Percentiles rank a stretch among this genome's conserved stretches.
These are phyloP conservation scores for Cyprinella venusta DNA, from an alignment of 2,797 vertebrate species.

Conservation along the genomic window DNA sequence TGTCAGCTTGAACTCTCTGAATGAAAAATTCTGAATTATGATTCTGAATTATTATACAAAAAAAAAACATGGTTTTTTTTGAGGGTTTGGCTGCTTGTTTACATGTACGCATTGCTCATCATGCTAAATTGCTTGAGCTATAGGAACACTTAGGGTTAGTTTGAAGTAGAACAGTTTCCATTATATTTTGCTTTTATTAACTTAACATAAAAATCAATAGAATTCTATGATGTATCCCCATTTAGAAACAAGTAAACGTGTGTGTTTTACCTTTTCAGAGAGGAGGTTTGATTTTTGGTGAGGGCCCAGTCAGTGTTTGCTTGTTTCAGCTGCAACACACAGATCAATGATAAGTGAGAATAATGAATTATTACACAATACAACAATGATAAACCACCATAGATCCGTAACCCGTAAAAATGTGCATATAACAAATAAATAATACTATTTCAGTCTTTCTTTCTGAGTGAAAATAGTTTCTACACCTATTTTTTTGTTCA, in stretches of 20 bases:
- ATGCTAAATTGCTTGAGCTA: neutral
- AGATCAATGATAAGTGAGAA: constrained; percentile 5
- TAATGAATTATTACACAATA: neutral
- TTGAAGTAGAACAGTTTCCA: too few relatives aligned
- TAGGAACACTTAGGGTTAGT: neutral
- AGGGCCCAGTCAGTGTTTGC: constrained; percentile 89
- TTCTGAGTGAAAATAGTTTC: too few relatives aligned
- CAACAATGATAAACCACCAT: neutral
- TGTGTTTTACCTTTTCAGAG: constrained; percentile 85
- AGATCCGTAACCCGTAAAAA: too few relatives aligned
- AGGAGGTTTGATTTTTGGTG: constrained; percentile 80
- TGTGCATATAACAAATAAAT: too few relatives aligned
- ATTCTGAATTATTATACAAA: too few relatives aligned
- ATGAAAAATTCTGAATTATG: neutral
- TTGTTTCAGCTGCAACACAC: constrained; percentile 85
- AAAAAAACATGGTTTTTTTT: too few relatives aligned
- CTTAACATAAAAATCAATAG: too few relatives aligned
- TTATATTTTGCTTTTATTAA: too few relatives aligned
- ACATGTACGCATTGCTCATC: neutral
- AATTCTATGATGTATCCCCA: neutral
- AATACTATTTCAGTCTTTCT: neutral
- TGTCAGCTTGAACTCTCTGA: neutral
- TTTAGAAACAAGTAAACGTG: neutral
- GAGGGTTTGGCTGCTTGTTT: neutral
- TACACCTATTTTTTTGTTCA: neutral